Percentiles rank a stretch among this genome's conserved stretches.
phyloP scores from a whole-genome alignment of 2,113 vertebrate genomes.

The Gambusia affinis region DNA sequence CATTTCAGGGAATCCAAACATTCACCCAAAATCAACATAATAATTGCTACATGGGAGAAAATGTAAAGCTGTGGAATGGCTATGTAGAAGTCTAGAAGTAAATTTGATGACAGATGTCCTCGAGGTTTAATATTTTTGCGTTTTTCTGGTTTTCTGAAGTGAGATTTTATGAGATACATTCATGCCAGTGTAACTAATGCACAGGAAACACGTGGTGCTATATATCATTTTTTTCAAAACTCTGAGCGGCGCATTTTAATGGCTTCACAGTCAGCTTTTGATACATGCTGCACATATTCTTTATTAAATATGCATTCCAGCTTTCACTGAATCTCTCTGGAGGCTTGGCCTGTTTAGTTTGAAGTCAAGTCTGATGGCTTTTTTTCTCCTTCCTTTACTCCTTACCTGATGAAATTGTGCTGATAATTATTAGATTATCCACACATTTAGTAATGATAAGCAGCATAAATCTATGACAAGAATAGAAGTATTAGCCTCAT shows the following conservation, averaged over 20 bases:
- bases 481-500: conserved; percentile 17
- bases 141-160: neutral
- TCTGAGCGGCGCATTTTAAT: conserved; percentile 33
- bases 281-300: conserved; percentile 25
- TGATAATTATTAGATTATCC: conserved; percentile 32
- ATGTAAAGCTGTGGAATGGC: no score
- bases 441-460: conserved; percentile 7
- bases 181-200: conserved; percentile 9
- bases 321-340: conserved; percentile 51
- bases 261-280: conserved; percentile 24
- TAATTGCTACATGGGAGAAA: no score
- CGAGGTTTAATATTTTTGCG: neutral
- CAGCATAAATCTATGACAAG: conserved; percentile 9
- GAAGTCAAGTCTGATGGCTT: conserved; percentile 43
- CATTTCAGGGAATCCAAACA: no score
- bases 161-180: neutral
- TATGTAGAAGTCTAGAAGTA: no score
- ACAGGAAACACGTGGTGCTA: conserved; percentile 16
- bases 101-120: neutral
- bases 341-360: conserved; percentile 66
- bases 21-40: no score
- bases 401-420: conserved; percentile 35
- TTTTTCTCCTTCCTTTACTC: conserved; percentile 4
- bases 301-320: conserved; percentile 69
- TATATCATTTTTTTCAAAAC: conserved; percentile 34